Evolutionary conservation across 2,797 vertebrate genomes (phyloP).

Genomic region (Decapterus maruadsi): DNA sequence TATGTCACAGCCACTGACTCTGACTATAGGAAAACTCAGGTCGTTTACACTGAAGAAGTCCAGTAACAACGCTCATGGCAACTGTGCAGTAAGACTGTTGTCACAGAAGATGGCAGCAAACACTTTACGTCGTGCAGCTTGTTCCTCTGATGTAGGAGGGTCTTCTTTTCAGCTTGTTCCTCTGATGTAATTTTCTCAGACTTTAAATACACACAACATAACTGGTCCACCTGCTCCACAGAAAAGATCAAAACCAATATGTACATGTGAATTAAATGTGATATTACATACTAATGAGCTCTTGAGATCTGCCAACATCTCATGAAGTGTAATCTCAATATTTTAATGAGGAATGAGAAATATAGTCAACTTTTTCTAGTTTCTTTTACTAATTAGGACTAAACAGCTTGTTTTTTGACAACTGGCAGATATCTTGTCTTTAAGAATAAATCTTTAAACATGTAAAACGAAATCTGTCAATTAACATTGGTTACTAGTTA

Average conservation of each 20-base stretch:
- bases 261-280: neutral
- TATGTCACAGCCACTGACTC: neutral
- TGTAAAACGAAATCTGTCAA: neutral
- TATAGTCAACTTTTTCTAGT: neutral
- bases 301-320: neutral
- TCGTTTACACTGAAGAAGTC: neutral
- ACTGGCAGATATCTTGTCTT: no score
- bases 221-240: neutral
- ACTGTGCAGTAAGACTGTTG: conserved; percentile 45
- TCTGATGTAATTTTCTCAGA: neutral
- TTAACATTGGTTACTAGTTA: neutral
- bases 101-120: conserved; percentile 73
- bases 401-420: no score
- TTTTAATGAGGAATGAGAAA: neutral
- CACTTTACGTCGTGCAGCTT: conserved; percentile 7
- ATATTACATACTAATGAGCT: neutral
- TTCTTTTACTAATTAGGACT: no score
- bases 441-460: neutral
- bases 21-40: neutral
- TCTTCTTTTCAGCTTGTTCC: neutral
- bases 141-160: neutral
- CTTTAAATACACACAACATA: neutral
- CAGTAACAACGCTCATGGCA: neutral
- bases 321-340: neutral
- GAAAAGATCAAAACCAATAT: neutral